phyloP scores from a whole-genome alignment of 1,140 invertebrate genomes.

The Drosophila leontia region DNA sequence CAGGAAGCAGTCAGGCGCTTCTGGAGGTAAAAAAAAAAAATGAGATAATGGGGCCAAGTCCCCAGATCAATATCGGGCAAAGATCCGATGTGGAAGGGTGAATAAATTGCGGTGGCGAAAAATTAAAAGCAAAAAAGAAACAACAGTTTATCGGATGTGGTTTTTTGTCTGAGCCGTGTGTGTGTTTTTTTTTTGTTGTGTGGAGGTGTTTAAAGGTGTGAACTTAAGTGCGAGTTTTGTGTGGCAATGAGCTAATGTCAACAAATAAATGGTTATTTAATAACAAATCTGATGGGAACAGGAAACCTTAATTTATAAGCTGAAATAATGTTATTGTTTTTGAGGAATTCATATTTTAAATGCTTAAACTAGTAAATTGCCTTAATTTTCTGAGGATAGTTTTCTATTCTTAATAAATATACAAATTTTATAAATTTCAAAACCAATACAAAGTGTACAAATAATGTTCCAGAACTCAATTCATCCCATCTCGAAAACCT shows the following conservation, averaged over 20 bases:
- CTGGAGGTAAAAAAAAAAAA: conserved; percentile 79
- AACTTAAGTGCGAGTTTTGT: conserved; percentile 30
- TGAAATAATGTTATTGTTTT: background rate
- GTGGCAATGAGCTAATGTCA: conserved; percentile 27
- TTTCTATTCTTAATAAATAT: background rate
- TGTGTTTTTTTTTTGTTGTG: conserved; percentile 2
- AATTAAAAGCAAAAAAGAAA: background rate
- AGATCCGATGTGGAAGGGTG: conserved; percentile 1
- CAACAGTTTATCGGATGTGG: conserved; percentile 24
- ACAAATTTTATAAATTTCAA: background rate
- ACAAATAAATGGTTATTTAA: conserved; percentile 23
- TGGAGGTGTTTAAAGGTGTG: conserved; percentile 49
- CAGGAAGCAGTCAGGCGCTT: conserved; percentile 82
- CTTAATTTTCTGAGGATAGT: background rate
- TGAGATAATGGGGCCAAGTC: conserved; percentile 46
- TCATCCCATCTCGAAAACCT: conserved; percentile 11
- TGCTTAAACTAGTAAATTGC: too few species aligned
- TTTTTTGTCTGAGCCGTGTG: background rate
- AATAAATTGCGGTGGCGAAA: conserved; percentile 20
- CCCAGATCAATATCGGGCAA: conserved; percentile 26
- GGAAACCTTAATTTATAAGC: background rate
- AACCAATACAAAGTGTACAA: background rate
- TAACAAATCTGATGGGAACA: conserved; percentile 3
- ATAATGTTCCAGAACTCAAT: background rate
- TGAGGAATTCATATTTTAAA: too few species aligned